Evolutionary conservation across 2,113 vertebrate genomes (phyloP).

Genomic region (Numida meleagris): DNA sequence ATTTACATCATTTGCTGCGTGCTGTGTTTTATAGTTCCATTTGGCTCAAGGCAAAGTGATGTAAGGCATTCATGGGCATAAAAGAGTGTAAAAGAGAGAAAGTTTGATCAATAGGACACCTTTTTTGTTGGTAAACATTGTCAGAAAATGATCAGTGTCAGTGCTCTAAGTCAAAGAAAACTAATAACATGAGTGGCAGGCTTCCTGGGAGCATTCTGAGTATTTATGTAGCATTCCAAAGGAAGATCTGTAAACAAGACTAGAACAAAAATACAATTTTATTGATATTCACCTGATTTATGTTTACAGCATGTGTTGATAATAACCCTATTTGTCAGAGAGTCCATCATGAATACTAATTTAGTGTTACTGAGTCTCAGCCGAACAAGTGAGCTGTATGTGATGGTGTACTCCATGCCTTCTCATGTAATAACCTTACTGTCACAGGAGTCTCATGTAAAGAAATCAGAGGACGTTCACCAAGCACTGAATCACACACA

Average conservation of each 20-base stretch:
- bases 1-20: constrained; percentile 56
- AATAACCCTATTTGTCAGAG: constrained; percentile 81
- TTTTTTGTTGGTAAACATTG: constrained; percentile 79
- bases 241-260: constrained; percentile 78
- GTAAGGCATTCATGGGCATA: constrained; percentile 67
- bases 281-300: constrained; percentile 82
- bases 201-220: constrained; percentile 71
- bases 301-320: constrained; percentile 80
- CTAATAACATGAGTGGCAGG: constrained; percentile 79
- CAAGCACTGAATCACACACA: background rate
- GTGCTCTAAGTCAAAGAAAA: constrained; percentile 75
- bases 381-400: constrained; percentile 64
- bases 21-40: constrained; percentile 54
- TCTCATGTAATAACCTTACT: constrained; percentile 16
- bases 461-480: constrained; percentile 1
- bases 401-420: constrained; percentile 22
- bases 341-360: constrained; percentile 77
- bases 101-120: constrained; percentile 78
- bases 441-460: background rate
- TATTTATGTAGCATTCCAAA: constrained; percentile 77
- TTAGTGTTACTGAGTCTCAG: constrained; percentile 59
- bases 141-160: constrained; percentile 75
- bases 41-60: constrained; percentile 69
- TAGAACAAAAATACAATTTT: constrained; percentile 79
- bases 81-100: constrained; percentile 62